Base-by-base conservation (phyloP, 2,888 invertebrate genomes). In the Apamea crenata region DNA sequence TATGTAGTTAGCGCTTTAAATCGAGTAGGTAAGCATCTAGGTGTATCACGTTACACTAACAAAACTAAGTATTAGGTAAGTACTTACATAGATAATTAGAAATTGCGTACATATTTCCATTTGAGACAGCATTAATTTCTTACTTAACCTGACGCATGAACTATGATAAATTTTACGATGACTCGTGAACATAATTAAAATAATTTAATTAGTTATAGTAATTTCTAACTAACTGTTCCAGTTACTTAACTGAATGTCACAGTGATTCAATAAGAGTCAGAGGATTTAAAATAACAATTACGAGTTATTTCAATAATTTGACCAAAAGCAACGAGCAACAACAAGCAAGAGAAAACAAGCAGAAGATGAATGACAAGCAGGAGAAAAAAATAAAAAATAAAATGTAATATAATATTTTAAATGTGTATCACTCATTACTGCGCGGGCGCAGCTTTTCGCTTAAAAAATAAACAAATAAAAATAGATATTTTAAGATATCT, bases 1-100 rank as follows among this genome's bases (percentile, higher is more conserved):
- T 77, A 80, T 75, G 80, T 83, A 80, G 78, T 80, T 76, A 66
- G 68, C 81, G 81, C 82, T 83, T 78, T 82, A 63, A 44, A 63
- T 75, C 83, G 73, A 71, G 69, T 84, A 78, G 36, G 50, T 84
- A 78, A 40, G 50, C 40, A 69, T 53, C 29, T 53, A 79, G 25
- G 56, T 67, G 77, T 82, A 77, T 77, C 59, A 74, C 71, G 25
- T 74, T 74, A 61, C 65, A 53, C 63, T 72, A 44, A 68, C 44
- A 61, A 75, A 82, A 66, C 65, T 70, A 70, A 66, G 50, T 29
- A 59, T 71, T 53, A 56, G 5, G 16, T 73, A 75, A 32, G 56
- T 69, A 53, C 25, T n/a, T 69, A 61, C 47, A 16, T 25, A 81
- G 36, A 16, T 69, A 67, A 73, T 40, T 63, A 12, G 14, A 66